These are phyloP conservation scores for Colossoma macropomum DNA, from an alignment of 2,113 vertebrate genomes.

Conservation along the genomic window DNA sequence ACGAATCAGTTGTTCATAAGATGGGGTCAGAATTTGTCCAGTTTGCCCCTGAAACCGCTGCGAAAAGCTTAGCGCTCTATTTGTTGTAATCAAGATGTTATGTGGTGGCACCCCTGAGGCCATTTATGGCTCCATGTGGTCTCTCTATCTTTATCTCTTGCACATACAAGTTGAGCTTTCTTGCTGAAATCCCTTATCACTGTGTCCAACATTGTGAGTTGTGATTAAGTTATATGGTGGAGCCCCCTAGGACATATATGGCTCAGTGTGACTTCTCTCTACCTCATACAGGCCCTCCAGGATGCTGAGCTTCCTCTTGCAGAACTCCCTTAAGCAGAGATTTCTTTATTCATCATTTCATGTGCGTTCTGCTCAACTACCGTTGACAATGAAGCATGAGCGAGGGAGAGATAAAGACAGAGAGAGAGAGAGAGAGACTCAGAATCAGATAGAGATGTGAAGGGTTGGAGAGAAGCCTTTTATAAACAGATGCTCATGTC, in stretches of 20 bases:
- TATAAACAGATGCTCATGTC: conserved; percentile 36
- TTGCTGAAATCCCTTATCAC: background rate
- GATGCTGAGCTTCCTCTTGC: conserved; percentile 5
- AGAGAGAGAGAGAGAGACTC: background rate
- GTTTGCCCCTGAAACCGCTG: too few species aligned
- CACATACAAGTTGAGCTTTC: background rate
- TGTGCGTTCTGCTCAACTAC: conserved; percentile 14
- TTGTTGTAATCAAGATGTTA: background rate
- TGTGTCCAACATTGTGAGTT: background rate
- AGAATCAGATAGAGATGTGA: background rate
- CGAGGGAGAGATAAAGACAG: background rate
- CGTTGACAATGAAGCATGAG: conserved; percentile 25
- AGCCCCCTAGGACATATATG: background rate
- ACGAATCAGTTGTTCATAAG: too few species aligned
- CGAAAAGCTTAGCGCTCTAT: background rate
- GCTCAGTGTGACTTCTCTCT: background rate
- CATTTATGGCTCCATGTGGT: background rate
- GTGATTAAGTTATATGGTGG: conserved; percentile 8
- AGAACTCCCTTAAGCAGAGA: conserved; percentile 18
- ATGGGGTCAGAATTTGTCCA: too few species aligned
- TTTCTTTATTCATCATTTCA: conserved; percentile 50
- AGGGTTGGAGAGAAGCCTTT: background rate
- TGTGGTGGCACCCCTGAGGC: background rate
- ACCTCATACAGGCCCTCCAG: conserved; percentile 4
- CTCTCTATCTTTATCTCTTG: background rate